Conservation (phyloP, 2,797 vertebrate species). For the Parotocinclus haroldoi region DNA sequence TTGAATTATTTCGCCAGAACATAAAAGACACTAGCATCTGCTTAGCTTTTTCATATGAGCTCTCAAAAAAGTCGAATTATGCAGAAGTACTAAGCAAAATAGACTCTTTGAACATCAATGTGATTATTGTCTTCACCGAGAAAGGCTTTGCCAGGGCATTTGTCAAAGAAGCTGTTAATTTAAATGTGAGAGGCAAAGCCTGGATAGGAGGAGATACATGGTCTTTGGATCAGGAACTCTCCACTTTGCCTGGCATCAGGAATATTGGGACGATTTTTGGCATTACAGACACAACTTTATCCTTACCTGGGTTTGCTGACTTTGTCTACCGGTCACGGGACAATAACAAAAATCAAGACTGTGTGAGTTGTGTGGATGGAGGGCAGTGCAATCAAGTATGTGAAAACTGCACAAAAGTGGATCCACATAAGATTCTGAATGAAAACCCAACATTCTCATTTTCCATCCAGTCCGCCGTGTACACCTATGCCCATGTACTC, state of each 20-base stretch:
- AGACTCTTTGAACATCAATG: slow-evolving; percentile 41
- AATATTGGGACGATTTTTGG: slow-evolving; percentile 75
- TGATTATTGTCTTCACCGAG: slow-evolving; percentile 69
- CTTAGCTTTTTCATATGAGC: slow-evolving; percentile 63
- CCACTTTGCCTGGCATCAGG: slow-evolving; percentile 56
- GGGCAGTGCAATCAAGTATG: slow-evolving; percentile 66
- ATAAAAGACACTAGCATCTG: slow-evolving; percentile 61
- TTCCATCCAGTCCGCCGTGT: slow-evolving; percentile 68
- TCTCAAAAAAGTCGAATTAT: slow-evolving; percentile 43
- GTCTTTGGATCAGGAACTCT: slow-evolving; percentile 62
- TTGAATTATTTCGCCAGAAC: slow-evolving; percentile 55
- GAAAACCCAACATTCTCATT: slow-evolving; percentile 62
- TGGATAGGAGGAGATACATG: slow-evolving; percentile 80
- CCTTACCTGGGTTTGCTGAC: slow-evolving; percentile 63
- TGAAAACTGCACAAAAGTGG: slow-evolving; percentile 50
- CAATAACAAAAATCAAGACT: background rate
- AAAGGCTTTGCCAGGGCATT: slow-evolving; percentile 44
- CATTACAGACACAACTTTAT: slow-evolving; percentile 53
- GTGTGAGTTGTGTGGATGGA: background rate
- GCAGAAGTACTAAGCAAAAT: slow-evolving; percentile 58
- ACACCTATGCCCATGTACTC: slow-evolving; percentile 73
- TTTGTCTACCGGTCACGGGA: slow-evolving; percentile 54
- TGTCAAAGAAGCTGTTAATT: slow-evolving; percentile 64
- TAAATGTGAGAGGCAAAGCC: slow-evolving; percentile 71
- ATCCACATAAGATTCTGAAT: background rate